These are phyloP conservation scores for Pollenia angustigena DNA, from an alignment of 2,888 invertebrate genomes.

Conservation along the genomic window DNA sequence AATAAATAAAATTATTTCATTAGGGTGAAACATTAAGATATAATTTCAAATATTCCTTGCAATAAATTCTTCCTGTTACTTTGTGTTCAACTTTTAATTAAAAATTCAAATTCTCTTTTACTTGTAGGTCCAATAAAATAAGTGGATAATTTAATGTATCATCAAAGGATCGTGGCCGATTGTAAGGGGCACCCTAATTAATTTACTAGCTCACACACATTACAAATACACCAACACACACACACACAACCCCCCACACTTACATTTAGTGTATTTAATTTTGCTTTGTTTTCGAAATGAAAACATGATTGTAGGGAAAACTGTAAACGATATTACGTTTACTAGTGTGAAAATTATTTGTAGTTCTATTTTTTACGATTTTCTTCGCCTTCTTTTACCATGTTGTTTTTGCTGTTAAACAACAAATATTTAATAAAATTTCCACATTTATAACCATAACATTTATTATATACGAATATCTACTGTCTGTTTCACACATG, in stretches of 20 bases:
- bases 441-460: conserved; percentile 66
- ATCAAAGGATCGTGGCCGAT: too few relatives aligned
- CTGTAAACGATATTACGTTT: conserved; percentile 59
- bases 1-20: neutral
- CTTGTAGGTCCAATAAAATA: too few relatives aligned
- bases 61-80: too few relatives aligned
- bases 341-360: conserved; percentile 64
- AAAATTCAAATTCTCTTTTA: too few relatives aligned
- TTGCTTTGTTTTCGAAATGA: conserved; percentile 14
- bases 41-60: neutral
- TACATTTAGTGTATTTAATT: neutral
- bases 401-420: conserved; percentile 42
- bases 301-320: conserved; percentile 34
- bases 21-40: neutral
- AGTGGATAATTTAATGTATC: too few relatives aligned
- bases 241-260: neutral
- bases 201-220: neutral
- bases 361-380: conserved; percentile 43
- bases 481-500: conserved; percentile 53
- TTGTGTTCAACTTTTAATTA: too few relatives aligned
- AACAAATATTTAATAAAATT: conserved; percentile 67
- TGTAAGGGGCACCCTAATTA: neutral
- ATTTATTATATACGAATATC: conserved; percentile 25
- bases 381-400: neutral
- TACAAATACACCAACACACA: neutral